Percentiles rank a stretch among this genome's conserved stretches.
These are phyloP conservation scores for Agelaius phoeniceus DNA, from an alignment of 2,113 vertebrate species.

Conservation along the genomic window DNA sequence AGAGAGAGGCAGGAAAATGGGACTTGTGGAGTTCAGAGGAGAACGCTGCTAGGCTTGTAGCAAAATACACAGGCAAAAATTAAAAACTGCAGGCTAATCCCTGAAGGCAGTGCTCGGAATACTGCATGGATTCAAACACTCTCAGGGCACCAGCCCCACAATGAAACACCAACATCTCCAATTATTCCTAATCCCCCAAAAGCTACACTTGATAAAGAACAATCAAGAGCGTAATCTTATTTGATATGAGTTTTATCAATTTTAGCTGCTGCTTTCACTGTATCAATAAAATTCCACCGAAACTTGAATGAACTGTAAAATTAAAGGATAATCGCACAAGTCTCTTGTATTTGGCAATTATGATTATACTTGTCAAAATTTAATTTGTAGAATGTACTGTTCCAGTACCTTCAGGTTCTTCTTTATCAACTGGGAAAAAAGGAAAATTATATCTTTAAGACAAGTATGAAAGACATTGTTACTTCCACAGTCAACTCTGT, in stretches of 20 bases:
- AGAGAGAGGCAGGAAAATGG: constrained; percentile 26
- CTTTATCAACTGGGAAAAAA: constrained; percentile 67
- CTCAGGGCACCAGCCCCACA: constrained; percentile 50
- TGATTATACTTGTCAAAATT: constrained; percentile 68
- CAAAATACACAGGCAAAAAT: constrained; percentile 57
- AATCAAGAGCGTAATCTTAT: constrained; percentile 65
- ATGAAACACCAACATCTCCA: constrained; percentile 45
- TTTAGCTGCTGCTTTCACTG: constrained; percentile 63
- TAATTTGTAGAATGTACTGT: constrained; percentile 65
- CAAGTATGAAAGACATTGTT: constrained; percentile 73
- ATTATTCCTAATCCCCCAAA: constrained; percentile 67
- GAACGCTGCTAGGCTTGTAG: background rate
- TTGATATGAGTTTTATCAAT: constrained; percentile 62
- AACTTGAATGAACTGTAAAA: constrained; percentile 75
- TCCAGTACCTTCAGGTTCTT: constrained; percentile 58
- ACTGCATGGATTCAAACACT: constrained; percentile 11
- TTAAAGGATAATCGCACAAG: constrained; percentile 63
- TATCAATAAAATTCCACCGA: constrained; percentile 62
- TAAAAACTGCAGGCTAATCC: constrained; percentile 47
- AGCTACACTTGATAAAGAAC: constrained; percentile 60
- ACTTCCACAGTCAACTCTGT: constrained; percentile 79
- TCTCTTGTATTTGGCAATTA: constrained; percentile 68
- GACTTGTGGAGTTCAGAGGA: constrained; percentile 49
- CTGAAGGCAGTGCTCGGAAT: constrained; percentile 9
- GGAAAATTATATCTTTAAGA: constrained; percentile 79